A percentile compares a stretch with the other conserved stretches of the same genome.
Evolutionary conservation across 1,140 invertebrate genomes (phyloP).

Genomic region (Teleogryllus occipitalis): DNA sequence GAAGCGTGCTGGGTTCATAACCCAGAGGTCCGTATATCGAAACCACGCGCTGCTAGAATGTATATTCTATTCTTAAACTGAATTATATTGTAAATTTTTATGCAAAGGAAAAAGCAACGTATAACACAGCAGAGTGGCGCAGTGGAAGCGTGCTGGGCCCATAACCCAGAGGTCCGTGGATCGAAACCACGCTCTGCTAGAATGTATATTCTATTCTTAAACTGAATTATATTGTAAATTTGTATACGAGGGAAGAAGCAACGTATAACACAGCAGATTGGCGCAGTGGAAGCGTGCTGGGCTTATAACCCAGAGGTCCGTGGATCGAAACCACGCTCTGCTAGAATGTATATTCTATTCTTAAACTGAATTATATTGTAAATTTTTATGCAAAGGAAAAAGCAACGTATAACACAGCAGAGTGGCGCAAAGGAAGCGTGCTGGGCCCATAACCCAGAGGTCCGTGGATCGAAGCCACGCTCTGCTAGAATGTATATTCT

Average conservation of each 20-base stretch:
- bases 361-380: no score
- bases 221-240: no score
- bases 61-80: no score
- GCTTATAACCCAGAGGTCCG: constrained; percentile 23
- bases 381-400: no score
- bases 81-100: no score
- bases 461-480: constrained; percentile 23
- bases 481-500: no score
- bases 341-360: no score
- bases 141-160: constrained; percentile 23
- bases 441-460: constrained; percentile 24
- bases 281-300: constrained; percentile 23
- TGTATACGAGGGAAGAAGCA: no score
- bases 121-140: constrained; percentile 23
- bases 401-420: no score
- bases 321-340: constrained; percentile 24
- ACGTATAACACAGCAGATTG: constrained; percentile 23
- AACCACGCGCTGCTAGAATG: constrained; percentile 25
- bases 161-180: constrained; percentile 24
- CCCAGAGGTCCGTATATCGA: constrained; percentile 23
- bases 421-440: constrained; percentile 23
- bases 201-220: no score
- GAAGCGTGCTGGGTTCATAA: constrained; percentile 23
- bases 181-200: constrained; percentile 25
- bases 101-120: no score